Evolutionary conservation across 2,888 invertebrate species (phyloP).

Genomic region (Mesodorylaimus sp.): DNA sequence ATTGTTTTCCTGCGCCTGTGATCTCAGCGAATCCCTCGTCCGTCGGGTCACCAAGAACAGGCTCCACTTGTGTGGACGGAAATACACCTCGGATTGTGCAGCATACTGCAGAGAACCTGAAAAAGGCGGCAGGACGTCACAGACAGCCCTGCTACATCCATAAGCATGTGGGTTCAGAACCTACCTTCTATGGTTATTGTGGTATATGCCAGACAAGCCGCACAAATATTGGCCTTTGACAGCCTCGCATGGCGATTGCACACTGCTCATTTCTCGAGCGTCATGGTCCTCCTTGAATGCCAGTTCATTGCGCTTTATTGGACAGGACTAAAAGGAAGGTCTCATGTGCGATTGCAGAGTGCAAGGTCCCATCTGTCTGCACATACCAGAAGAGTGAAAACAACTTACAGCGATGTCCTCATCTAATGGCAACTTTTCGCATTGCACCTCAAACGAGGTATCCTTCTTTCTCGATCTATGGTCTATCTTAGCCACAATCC

Average conservation of each 20-base stretch:
- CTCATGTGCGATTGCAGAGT: no score
- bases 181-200: not conserved
- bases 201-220: not conserved
- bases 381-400: no score
- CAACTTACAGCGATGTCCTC: no score
- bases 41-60: not conserved
- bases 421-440: no score
- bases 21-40: not conserved
- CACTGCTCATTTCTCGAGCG: not conserved
- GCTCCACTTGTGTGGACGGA: not conserved
- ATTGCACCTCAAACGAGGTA: no score
- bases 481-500: no score
- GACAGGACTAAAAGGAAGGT: no score
- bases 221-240: not conserved
- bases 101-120: not conserved
- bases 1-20: not conserved
- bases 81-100: not conserved
- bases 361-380: no score
- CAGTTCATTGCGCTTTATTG: no score
- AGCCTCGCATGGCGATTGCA: conserved; percentile 1
- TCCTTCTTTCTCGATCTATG: no score
- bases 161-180: not conserved
- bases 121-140: not conserved
- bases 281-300: no score
- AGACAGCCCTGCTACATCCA: not conserved